These are phyloP conservation scores for Ormyrus thymus DNA, from an alignment of 2,888 invertebrate genomes.

Conservation along the genomic window DNA sequence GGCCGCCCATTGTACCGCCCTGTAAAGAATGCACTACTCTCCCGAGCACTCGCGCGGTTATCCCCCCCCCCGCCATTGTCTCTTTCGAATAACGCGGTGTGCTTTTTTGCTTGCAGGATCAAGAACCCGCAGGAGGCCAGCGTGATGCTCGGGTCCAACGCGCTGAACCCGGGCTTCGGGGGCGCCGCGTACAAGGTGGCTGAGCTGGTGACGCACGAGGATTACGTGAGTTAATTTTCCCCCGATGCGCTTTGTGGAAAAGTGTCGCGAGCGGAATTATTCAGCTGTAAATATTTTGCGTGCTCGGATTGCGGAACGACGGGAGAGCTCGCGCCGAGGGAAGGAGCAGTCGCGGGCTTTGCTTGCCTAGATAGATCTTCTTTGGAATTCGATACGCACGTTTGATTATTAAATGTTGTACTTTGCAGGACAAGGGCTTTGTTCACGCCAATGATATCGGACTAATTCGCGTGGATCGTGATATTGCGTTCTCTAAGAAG, in stretches of 20 bases:
- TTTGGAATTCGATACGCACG: too few species aligned
- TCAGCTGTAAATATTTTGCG: too few species aligned
- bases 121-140: neutral
- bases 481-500: neutral
- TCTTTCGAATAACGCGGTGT: too few species aligned
- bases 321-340: too few species aligned
- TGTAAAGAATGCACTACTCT: neutral
- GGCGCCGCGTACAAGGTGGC: neutral
- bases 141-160: slow-evolving; percentile 16
- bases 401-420: too few species aligned
- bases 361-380: too few species aligned
- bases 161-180: neutral
- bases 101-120: neutral
- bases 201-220: neutral
- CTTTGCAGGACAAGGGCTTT: slow-evolving; percentile 1
- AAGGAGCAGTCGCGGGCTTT: too few species aligned
- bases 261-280: too few species aligned
- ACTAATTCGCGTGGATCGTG: neutral
- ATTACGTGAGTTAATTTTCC: slow-evolving; percentile 32
- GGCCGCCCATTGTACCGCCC: slow-evolving; percentile 37
- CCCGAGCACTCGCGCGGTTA: too few species aligned
- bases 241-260: too few species aligned
- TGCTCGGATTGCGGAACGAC: too few species aligned
- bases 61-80: too few species aligned
- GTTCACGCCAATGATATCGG: slow-evolving; percentile 39